Percentiles rank a stretch among this genome's conserved stretches.
These are phyloP conservation scores for Uropetala carovei DNA, from an alignment of 2,888 invertebrate species.

Conservation along the genomic window DNA sequence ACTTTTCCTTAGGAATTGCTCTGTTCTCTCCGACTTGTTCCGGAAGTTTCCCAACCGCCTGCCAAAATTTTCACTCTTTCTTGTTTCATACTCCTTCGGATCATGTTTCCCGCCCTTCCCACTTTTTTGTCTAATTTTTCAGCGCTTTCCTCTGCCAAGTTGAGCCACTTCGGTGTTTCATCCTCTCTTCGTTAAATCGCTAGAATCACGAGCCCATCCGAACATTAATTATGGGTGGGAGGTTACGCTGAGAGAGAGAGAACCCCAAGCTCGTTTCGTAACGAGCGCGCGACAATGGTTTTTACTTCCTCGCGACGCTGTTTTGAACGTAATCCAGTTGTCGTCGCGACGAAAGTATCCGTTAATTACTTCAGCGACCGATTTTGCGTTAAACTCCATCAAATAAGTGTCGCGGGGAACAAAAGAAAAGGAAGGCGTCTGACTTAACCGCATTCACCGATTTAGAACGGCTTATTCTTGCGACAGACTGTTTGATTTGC, in stretches of 20 bases:
- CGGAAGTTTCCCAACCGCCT: conserved; percentile 23
- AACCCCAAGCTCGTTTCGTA: neutral
- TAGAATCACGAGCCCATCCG: neutral
- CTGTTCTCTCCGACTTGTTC: neutral
- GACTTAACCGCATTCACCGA: neutral
- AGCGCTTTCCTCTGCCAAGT: neutral
- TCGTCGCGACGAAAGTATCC: neutral
- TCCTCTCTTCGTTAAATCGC: neutral
- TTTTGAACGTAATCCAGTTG: conserved; percentile 13
- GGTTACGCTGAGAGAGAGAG: neutral
- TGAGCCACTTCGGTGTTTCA: neutral
- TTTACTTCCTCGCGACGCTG: neutral
- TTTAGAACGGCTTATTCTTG: no score
- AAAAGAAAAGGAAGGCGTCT: neutral
- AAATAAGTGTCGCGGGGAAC: neutral
- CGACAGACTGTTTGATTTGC: no score
- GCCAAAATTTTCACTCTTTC: neutral
- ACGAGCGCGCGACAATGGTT: neutral
- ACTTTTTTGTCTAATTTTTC: neutral
- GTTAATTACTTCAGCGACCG: conserved; percentile 15
- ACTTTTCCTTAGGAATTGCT: neutral
- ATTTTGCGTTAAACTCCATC: neutral
- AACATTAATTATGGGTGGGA: neutral
- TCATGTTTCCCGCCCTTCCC: neutral
- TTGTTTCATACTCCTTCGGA: neutral